Evolutionary conservation across 2,888 invertebrate genomes (phyloP), one percentile per base, ranked within the genome.

Genomic region (Pyrochroa serraticornis): DNA sequence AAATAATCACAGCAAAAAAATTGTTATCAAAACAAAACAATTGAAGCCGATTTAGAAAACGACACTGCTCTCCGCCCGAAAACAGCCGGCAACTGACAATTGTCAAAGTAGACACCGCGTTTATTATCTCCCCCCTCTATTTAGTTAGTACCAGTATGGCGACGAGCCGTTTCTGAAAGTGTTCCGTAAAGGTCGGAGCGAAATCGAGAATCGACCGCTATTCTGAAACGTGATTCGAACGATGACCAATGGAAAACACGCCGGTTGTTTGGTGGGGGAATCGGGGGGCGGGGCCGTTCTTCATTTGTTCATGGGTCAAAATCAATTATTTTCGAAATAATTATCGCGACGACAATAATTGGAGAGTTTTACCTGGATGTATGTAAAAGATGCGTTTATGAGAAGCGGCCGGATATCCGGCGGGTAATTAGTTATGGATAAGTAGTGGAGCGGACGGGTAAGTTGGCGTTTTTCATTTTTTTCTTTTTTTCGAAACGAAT

Each of bases 81-180:
- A 33, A 52, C 52, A 38, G 52, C 52, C 52, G 52, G 44, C 14
- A 37, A 52, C 52, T 52, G 52, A 52, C 44, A 52, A 33, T 52
- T 52, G 10, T 32, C 49, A 12, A 14, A 41, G 30, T 39, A 13
- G 13, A 30, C 39, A 10, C 38, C 33, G 52, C 14, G 12, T 52
- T 42, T 52, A 52, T 52, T 10, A 32, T 36, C 52, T 32, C 52
- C 52, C 22, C 50, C 13, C 52, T 43, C 32, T 13, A 2, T 13
- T 31, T 52, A 52, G 31, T 52, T 6, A 22, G 10, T 9, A 1
- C 22, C 52, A 30, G 10, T n/a, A 37, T 44, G 10, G 3, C 7
- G 7, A 32, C 33, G 10, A 31, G 44, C 30, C 51, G 43, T 22
- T 13, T n/a, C 1, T 9, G 44, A 13, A 44, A 14, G 30, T 33